phyloP scores from a whole-genome alignment of 2,888 invertebrate genomes.

The Digitonthophagus gazella region DNA sequence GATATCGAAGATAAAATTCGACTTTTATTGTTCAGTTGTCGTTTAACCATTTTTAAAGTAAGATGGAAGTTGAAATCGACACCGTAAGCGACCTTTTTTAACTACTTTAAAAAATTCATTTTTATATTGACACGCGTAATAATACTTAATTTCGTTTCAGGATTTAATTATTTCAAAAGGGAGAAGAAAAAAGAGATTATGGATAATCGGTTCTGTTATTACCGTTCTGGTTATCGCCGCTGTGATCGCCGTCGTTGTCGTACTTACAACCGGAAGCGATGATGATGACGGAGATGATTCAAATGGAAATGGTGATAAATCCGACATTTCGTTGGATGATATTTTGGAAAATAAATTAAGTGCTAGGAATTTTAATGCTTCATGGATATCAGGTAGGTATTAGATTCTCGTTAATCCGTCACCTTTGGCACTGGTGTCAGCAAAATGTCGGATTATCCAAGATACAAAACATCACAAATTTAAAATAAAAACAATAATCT shows the following conservation, averaged over 20 bases:
- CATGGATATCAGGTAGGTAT: constrained; percentile 73
- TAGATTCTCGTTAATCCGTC: too few species aligned
- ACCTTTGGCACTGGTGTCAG: too few species aligned
- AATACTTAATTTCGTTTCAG: constrained; percentile 47
- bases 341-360: constrained; percentile 67
- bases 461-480: too few species aligned
- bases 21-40: too few species aligned
- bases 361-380: constrained; percentile 72
- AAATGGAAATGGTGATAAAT: constrained; percentile 34
- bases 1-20: too few species aligned
- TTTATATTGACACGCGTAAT: too few species aligned
- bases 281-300: constrained; percentile 30
- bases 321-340: constrained; percentile 64
- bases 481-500: background rate
- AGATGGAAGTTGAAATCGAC: too few species aligned
- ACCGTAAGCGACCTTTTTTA: too few species aligned
- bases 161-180: constrained; percentile 61
- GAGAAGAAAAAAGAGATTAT: constrained; percentile 54
- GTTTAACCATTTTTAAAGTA: too few species aligned
- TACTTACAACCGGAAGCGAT: constrained; percentile 33
- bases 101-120: too few species aligned
- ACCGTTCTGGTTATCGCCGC: constrained; percentile 59
- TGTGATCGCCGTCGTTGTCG: constrained; percentile 56
- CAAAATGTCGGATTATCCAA: too few species aligned
- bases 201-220: constrained; percentile 57